Conservation (phyloP, 2,888 invertebrate species). For the Xestia c-nigrum region DNA sequence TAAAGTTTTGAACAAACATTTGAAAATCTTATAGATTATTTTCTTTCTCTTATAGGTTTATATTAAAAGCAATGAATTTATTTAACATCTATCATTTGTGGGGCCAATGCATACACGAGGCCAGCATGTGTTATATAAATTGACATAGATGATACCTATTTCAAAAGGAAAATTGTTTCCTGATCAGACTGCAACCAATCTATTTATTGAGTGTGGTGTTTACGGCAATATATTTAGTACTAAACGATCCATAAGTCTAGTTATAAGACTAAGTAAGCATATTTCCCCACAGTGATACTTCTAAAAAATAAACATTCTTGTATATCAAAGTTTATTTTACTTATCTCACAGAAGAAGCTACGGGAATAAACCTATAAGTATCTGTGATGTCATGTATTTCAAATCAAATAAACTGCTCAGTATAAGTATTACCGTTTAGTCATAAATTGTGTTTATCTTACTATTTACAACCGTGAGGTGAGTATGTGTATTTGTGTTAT, state of each 20-base stretch:
- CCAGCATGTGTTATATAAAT: neutral
- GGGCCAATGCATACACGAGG: neutral
- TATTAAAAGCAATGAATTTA: neutral
- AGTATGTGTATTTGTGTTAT: conserved; percentile 5
- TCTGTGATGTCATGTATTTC: conserved; percentile 23
- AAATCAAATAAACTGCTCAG: conserved; percentile 20
- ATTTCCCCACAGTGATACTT: neutral
- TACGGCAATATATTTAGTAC: neutral
- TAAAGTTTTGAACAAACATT: conserved; percentile 3
- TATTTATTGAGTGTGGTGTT: neutral
- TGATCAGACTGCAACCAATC: neutral
- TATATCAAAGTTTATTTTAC: conserved; percentile 6
- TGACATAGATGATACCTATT: neutral
- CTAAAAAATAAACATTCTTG: neutral
- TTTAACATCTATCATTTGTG: neutral
- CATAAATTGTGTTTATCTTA: conserved; percentile 15
- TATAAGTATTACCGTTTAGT: neutral
- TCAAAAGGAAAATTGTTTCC: conserved; percentile 9
- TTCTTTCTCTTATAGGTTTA: neutral
- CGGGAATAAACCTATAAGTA: conserved; percentile 20
- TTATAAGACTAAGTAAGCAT: too few species aligned
- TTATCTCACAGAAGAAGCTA: conserved; percentile 4
- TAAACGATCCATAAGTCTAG: neutral
- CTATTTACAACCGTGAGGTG: neutral
- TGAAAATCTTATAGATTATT: neutral